These are phyloP conservation scores for Carollia perspicillata DNA, from an alignment of 2,113 vertebrate genomes.

Conservation along the genomic window DNA sequence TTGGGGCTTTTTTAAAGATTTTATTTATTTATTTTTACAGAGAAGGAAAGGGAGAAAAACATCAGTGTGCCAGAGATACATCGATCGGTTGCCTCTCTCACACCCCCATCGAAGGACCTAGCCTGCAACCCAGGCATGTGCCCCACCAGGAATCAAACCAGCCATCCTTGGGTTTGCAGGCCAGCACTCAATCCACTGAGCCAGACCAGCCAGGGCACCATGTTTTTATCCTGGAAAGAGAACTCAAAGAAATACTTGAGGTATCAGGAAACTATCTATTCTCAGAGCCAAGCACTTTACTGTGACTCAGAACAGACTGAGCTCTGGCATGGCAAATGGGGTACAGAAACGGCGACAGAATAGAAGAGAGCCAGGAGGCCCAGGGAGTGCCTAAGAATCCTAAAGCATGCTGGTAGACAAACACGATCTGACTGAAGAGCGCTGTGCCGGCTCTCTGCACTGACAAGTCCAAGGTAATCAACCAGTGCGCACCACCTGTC, in stretches of 20 bases:
- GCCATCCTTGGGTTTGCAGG: too few species aligned
- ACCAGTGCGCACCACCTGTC: not conserved
- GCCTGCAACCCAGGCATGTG: too few species aligned
- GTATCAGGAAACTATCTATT: slow-evolving; percentile 38
- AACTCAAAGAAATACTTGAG: slow-evolving; percentile 49
- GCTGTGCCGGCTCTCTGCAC: not conserved
- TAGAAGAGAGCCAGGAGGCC: slow-evolving; percentile 27
- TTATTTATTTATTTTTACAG: too few species aligned
- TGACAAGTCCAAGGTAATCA: not conserved
- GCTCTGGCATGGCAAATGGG: not conserved
- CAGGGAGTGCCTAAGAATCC: not conserved
- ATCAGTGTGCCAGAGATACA: too few species aligned
- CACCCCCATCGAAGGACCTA: too few species aligned
- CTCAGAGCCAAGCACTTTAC: not conserved
- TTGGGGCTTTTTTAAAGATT: too few species aligned
- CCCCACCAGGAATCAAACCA: too few species aligned
- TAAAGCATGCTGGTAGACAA: not conserved
- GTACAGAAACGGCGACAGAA: not conserved
- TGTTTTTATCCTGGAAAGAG: slow-evolving; percentile 33
- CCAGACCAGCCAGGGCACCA: not conserved
- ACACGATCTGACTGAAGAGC: not conserved
- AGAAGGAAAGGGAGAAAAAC: too few species aligned
- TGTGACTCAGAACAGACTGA: not conserved
- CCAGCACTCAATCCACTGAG: too few species aligned
- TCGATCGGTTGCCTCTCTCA: too few species aligned